Base-by-base conservation (phyloP, 2,888 invertebrate genomes). In the Agelastica alni region DNA sequence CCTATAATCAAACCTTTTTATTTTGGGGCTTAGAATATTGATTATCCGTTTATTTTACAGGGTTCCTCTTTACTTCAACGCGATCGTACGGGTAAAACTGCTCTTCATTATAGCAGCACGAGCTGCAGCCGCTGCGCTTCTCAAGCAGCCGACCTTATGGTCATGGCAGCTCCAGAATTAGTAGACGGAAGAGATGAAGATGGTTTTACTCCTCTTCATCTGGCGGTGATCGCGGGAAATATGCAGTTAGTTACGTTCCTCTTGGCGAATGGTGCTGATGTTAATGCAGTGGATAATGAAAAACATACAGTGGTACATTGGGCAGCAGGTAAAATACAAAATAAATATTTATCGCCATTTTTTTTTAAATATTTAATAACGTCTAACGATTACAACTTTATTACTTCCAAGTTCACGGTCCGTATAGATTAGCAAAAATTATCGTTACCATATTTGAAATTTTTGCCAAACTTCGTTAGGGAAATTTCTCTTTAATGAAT, bases 301-400 rank as follows among this genome's bases (percentile, higher is more conserved):
- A 89, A 91, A 56, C 98, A 98, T 75, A 93, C 96, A 2, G 91
- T 93, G 37, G 89, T 97, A 6, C 98, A 99, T 76, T 99, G 98
- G 98, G 96, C 98, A 12, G 95, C 96, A 62, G 97, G 96, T 96
- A 75, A 79, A 28, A 16, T n/a, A n/a, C n/a, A n/a, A n/a, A n/a
- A n/a, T n/a, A n/a, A n/a, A n/a, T n/a, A n/a, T n/a, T n/a, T n/a
- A n/a, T n/a, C n/a, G n/a, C n/a, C n/a, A n/a, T n/a, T n/a, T n/a
- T n/a, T n/a, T n/a, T n/a, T n/a, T n/a, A n/a, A n/a, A n/a, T n/a
- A n/a, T n/a, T n/a, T n/a, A n/a, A n/a, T n/a, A n/a, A n/a, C n/a
- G n/a, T n/a, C n/a, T n/a, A n/a, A n/a, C n/a, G n/a, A n/a, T n/a
- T n/a, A n/a, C n/a, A n/a, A n/a, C n/a, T n/a, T n/a, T n/a, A n/a